Evolutionary conservation across 2,797 vertebrate genomes (phyloP).

Genomic region (Hybognathus amarus): DNA sequence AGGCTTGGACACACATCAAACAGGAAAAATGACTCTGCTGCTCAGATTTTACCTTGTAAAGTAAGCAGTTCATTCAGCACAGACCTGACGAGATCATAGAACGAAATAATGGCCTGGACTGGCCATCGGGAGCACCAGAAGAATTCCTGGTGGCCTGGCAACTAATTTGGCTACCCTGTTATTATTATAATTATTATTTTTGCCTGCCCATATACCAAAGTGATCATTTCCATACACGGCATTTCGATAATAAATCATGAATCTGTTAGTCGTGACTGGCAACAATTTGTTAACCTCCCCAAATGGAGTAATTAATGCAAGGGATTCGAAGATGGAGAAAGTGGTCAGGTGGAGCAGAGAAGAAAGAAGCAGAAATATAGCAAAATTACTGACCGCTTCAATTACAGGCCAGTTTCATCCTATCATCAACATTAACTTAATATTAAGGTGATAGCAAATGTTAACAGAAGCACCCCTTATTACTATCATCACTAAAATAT

Average conservation of each 20-base stretch:
- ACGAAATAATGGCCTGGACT: background rate
- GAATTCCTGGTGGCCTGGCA: background rate
- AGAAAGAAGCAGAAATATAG: background rate
- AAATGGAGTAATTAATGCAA: background rate
- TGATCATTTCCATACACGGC: background rate
- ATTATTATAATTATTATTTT: background rate
- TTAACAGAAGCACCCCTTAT: background rate
- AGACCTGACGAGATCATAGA: background rate
- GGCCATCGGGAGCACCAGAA: background rate
- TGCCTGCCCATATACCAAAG: background rate
- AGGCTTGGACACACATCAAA: constrained; percentile 32
- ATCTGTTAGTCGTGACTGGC: background rate
- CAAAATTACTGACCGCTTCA: background rate
- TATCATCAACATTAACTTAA: background rate
- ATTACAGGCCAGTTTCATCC: background rate
- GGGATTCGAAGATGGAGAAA: background rate
- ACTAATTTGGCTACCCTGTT: background rate
- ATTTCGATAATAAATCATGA: background rate
- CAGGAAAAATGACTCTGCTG: constrained; percentile 23
- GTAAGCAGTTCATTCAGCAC: background rate
- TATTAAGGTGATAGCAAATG: background rate
- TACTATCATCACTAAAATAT: background rate
- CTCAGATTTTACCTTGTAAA: background rate
- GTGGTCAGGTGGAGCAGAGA: background rate
- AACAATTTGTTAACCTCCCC: background rate